Percentiles rank a stretch among this genome's conserved stretches.
Conservation (phyloP, 23 tunicate species). For the Halocynthia aurantium region DNA sequence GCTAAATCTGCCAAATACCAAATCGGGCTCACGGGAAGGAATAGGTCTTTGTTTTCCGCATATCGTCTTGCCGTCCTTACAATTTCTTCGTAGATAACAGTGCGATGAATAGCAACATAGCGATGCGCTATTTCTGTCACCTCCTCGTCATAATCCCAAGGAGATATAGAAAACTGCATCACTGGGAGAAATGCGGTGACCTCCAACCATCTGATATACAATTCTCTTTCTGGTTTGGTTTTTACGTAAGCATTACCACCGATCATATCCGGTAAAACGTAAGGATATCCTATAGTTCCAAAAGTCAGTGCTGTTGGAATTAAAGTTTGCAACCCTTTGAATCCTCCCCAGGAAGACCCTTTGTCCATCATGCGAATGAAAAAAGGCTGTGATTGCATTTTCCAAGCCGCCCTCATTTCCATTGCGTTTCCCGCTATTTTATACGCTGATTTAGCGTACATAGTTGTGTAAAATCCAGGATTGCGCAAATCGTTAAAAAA, state of each 20-base stretch:
- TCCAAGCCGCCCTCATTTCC: slow-evolving; percentile 88
- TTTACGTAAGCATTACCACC: slow-evolving; percentile 74
- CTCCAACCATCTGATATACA: slow-evolving; percentile 73
- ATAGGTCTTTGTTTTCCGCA: slow-evolving; percentile 16
- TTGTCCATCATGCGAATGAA: slow-evolving; percentile 81
- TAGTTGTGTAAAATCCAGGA: slow-evolving; percentile 49
- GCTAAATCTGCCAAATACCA: slow-evolving; percentile 37
- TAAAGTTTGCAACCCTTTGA: slow-evolving; percentile 56
- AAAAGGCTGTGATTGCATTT: slow-evolving; percentile 32
- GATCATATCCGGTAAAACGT: slow-evolving; percentile 84
- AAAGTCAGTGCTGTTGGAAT: slow-evolving; percentile 76
- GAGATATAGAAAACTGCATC: slow-evolving; percentile 82
- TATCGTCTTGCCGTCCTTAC: slow-evolving; percentile 31
- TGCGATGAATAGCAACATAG: slow-evolving; percentile 47
- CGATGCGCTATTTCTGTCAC: slow-evolving; percentile 32
- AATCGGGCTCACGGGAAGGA: slow-evolving; percentile 37
- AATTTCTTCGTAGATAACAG: slow-evolving; percentile 39
- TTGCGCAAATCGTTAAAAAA: slow-evolving; percentile 1
- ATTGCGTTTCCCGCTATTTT: slow-evolving; percentile 33
- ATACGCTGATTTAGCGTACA: slow-evolving; percentile 39
- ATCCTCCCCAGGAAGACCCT: slow-evolving; percentile 52
- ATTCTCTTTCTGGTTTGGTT: slow-evolving; percentile 50
- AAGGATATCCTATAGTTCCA: slow-evolving; percentile 69
- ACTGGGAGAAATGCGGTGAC: slow-evolving; percentile 62
- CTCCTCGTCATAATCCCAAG: slow-evolving; percentile 81